These are phyloP conservation scores for Sorex araneus DNA, from an alignment of 2,113 vertebrate species.

Conservation along the genomic window DNA sequence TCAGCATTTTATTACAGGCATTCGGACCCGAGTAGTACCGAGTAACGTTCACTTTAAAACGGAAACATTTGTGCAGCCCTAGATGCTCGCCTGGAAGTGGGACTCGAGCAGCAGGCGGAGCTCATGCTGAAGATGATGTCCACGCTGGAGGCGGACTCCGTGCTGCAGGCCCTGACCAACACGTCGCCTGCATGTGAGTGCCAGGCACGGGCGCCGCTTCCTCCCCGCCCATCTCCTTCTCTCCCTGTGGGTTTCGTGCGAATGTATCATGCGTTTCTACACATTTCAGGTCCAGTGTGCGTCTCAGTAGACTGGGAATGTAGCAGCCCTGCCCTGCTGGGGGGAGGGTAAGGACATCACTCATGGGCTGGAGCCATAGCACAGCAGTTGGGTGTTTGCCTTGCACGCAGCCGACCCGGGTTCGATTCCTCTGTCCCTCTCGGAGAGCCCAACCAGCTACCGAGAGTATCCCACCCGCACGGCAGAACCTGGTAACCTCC, in stretches of 20 bases:
- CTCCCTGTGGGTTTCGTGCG: no score
- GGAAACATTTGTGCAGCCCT: conserved; percentile 89
- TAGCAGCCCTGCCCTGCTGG: neutral
- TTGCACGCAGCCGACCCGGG: neutral
- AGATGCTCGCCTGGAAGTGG: conserved; percentile 98
- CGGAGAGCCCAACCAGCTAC: no score
- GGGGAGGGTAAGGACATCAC: no score
- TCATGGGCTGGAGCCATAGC: no score
- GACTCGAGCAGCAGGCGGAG: conserved; percentile 98
- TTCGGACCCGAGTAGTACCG: no score
- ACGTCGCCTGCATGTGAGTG: conserved; percentile 95
- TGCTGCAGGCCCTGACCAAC: conserved; percentile 97
- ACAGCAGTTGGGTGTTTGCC: no score
- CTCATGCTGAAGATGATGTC: conserved; percentile 99
- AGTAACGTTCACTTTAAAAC: neutral
- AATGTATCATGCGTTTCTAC: no score
- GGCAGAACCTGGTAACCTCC: no score
- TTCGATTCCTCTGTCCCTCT: no score
- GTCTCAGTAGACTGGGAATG: neutral
- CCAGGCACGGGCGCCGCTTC: neutral
- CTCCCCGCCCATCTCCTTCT: no score
- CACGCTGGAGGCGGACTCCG: conserved; percentile 98
- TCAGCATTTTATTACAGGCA: no score
- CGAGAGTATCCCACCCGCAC: no score
- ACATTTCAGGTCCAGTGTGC: neutral